These are phyloP conservation scores for Mechanitis mazaeus DNA, from an alignment of 2,888 invertebrate genomes.

Conservation along the genomic window DNA sequence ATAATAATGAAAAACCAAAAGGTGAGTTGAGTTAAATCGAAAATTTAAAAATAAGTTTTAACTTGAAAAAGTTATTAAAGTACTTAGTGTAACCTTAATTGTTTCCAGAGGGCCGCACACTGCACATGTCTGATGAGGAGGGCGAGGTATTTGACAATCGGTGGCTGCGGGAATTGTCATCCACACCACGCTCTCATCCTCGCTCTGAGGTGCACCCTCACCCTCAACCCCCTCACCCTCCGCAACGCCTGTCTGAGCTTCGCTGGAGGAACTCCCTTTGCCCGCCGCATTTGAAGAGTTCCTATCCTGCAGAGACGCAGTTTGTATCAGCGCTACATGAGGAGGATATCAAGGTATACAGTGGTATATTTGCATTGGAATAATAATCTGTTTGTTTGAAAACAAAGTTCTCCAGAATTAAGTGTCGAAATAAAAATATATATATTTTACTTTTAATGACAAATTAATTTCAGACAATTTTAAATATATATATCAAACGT, in stretches of 20 bases:
- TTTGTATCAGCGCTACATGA: conserved; percentile 74
- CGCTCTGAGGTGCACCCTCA: conserved; percentile 75
- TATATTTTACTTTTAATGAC: too few relatives aligned
- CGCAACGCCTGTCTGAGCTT: conserved; percentile 78
- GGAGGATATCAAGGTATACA: conserved; percentile 62
- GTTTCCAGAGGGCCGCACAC: conserved; percentile 57
- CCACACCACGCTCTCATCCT: conserved; percentile 44
- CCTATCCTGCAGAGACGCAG: conserved; percentile 89
- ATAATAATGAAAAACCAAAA: conserved; percentile 43
- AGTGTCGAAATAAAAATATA: too few relatives aligned
- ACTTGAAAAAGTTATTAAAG: neutral
- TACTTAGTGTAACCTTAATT: neutral
- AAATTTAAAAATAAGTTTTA: neutral
- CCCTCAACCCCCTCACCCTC: conserved; percentile 29
- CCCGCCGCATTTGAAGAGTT: conserved; percentile 89
- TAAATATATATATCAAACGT: too few relatives aligned
- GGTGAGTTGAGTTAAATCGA: conserved; percentile 35
- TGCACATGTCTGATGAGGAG: conserved; percentile 90
- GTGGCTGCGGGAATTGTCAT: conserved; percentile 81
- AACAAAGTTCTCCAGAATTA: too few relatives aligned
- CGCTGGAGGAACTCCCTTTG: conserved; percentile 88
- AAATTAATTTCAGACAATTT: too few relatives aligned
- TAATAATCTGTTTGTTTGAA: neutral
- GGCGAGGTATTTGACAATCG: conserved; percentile 90
- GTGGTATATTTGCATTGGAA: neutral